Evolutionary conservation across 2,113 vertebrate species (phyloP).

Genomic region (Entelurus aequoreus): DNA sequence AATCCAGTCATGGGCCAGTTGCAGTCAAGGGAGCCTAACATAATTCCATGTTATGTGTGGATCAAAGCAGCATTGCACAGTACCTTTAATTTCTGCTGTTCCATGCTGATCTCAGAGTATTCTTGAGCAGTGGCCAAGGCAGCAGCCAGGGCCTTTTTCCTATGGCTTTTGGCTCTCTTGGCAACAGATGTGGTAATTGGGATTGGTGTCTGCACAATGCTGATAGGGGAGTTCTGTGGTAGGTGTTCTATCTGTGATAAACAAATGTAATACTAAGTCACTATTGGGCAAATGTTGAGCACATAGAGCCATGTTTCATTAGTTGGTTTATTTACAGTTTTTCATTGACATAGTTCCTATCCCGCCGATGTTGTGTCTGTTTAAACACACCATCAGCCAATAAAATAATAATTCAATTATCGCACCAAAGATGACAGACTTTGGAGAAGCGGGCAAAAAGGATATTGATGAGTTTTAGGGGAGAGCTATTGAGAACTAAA

Average conservation of each 20-base stretch:
- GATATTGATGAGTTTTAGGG: too few species aligned
- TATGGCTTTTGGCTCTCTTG: slow-evolving; percentile 96
- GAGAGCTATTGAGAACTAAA: too few species aligned
- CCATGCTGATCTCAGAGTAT: slow-evolving; percentile 98
- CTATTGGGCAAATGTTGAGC: neutral
- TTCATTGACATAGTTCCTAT: neutral
- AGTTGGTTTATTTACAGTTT: neutral
- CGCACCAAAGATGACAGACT: too few species aligned
- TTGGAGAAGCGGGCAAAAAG: too few species aligned
- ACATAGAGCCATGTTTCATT: neutral
- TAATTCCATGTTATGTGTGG: too few species aligned
- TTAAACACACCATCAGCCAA: too few species aligned
- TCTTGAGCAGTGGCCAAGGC: slow-evolving; percentile 95
- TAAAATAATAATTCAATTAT: too few species aligned
- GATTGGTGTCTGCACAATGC: slow-evolving; percentile 96
- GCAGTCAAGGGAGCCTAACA: neutral
- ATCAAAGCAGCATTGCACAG: neutral
- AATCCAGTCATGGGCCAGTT: neutral
- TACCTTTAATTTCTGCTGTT: slow-evolving; percentile 95
- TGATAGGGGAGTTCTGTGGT: slow-evolving; percentile 96
- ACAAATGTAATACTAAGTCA: slow-evolving; percentile 9
- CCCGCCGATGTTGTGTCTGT: neutral
- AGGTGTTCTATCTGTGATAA: slow-evolving; percentile 84
- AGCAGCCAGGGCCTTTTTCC: slow-evolving; percentile 96
- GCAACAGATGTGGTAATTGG: slow-evolving; percentile 97